phyloP scores from a whole-genome alignment of 2,888 invertebrate genomes.

The Limnephilus auricula region DNA sequence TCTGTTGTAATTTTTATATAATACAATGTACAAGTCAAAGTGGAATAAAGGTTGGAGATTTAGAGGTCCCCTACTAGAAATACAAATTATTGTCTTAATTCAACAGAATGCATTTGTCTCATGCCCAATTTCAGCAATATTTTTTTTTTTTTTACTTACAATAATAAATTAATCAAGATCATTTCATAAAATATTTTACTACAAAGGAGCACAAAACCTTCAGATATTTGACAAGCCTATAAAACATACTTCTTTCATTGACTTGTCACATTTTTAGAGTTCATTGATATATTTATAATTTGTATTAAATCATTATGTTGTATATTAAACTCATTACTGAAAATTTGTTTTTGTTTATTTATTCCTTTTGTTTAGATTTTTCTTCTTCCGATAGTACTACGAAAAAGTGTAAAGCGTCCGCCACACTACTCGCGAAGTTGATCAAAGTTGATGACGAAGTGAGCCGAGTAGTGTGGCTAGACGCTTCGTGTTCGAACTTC shows the following conservation, averaged over 20 bases:
- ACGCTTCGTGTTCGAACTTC: too few species aligned
- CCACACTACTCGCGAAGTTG: too few species aligned
- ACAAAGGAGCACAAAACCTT: neutral
- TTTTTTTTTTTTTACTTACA: too few species aligned
- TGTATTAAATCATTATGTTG: conserved; percentile 24
- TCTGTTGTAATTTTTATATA: too few species aligned
- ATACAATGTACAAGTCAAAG: too few species aligned
- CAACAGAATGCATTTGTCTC: neutral
- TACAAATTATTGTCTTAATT: neutral
- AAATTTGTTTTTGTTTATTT: conserved; percentile 10
- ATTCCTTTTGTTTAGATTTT: neutral
- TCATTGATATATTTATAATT: conserved; percentile 26
- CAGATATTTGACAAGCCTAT: neutral
- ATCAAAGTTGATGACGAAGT: too few species aligned
- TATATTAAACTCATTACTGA: conserved; percentile 32
- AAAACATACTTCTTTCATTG: neutral
- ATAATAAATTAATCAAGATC: neutral
- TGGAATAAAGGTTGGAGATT: neutral
- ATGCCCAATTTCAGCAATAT: neutral
- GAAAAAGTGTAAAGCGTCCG: too few species aligned
- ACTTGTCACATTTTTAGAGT: neutral
- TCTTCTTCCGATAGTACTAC: too few species aligned
- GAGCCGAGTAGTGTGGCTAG: too few species aligned
- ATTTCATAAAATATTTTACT: neutral
- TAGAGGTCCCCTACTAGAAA: neutral